These are phyloP conservation scores for Trididemnum nubilum DNA, from an alignment of 23 tunicate genomes.

Conservation along the genomic window DNA sequence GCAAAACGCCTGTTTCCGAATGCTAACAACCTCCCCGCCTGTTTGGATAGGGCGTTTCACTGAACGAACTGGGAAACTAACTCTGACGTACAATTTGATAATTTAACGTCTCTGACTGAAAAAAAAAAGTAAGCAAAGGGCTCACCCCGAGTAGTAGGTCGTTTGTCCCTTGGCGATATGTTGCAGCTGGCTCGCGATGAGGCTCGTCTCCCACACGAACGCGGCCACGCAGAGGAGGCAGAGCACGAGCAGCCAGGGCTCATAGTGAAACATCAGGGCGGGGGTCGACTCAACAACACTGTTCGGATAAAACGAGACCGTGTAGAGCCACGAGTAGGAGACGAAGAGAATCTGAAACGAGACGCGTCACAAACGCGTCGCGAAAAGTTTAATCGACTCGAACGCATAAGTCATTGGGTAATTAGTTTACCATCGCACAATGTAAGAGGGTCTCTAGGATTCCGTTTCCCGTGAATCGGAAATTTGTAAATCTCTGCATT, in stretches of 20 bases:
- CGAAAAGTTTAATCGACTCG: too few relatives aligned
- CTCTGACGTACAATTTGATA: too few relatives aligned
- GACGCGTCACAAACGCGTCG: not conserved
- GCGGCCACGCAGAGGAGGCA: slow-evolving; percentile 35
- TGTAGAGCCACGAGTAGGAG: not conserved
- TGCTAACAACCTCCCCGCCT: too few relatives aligned
- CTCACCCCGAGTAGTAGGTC: slow-evolving; percentile 38
- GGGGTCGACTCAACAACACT: slow-evolving; percentile 3
- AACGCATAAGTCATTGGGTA: too few relatives aligned
- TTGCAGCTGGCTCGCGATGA: slow-evolving; percentile 35
- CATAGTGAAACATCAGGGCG: slow-evolving; percentile 31
- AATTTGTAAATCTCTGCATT: too few relatives aligned
- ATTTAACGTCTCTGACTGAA: too few relatives aligned
- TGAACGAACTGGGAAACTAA: too few relatives aligned
- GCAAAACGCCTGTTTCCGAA: too few relatives aligned
- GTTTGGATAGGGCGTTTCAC: too few relatives aligned
- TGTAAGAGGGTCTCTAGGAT: too few relatives aligned
- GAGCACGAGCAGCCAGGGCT: slow-evolving; percentile 46
- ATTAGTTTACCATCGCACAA: too few relatives aligned
- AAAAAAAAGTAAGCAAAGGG: not conserved
- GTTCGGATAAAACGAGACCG: slow-evolving; percentile 13
- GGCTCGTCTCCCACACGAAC: slow-evolving; percentile 41
- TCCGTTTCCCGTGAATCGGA: too few relatives aligned
- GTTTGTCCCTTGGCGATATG: slow-evolving; percentile 41
- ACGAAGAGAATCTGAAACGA: slow-evolving; percentile 18